Conservation (phyloP, 2,888 invertebrate species). For the Escarpia spicata region DNA sequence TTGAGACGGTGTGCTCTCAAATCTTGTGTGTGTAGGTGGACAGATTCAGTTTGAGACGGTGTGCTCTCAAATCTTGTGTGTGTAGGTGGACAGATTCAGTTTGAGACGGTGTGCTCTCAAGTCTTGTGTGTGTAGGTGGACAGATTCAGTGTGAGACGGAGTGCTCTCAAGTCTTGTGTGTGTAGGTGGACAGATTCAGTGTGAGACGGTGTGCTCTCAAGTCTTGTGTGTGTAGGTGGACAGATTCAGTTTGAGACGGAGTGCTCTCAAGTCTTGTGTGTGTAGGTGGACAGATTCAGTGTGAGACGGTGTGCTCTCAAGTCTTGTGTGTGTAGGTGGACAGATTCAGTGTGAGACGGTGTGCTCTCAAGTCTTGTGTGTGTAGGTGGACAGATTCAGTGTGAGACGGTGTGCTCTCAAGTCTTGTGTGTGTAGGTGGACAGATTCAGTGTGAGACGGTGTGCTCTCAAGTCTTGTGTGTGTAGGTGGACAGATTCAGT, state of each 20-base stretch:
- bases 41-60: too few relatives aligned
- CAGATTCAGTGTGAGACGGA: too few relatives aligned
- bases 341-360: too few relatives aligned
- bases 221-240: background rate
- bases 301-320: background rate
- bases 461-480: background rate
- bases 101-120: background rate
- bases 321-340: background rate
- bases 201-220: background rate
- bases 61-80: background rate
- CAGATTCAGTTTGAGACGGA: too few relatives aligned
- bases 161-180: background rate
- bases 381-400: background rate
- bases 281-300: background rate
- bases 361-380: background rate
- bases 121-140: background rate
- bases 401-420: background rate
- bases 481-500: background rate
- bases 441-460: too few relatives aligned
- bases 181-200: background rate
- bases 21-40: background rate
- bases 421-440: background rate
- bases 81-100: background rate
- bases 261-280: background rate
- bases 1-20: background rate